A percentile compares a stretch with the other conserved stretches of the same genome.
Evolutionary conservation across 2,797 vertebrate species (phyloP).

Genomic region (Danio jaintianensis): DNA sequence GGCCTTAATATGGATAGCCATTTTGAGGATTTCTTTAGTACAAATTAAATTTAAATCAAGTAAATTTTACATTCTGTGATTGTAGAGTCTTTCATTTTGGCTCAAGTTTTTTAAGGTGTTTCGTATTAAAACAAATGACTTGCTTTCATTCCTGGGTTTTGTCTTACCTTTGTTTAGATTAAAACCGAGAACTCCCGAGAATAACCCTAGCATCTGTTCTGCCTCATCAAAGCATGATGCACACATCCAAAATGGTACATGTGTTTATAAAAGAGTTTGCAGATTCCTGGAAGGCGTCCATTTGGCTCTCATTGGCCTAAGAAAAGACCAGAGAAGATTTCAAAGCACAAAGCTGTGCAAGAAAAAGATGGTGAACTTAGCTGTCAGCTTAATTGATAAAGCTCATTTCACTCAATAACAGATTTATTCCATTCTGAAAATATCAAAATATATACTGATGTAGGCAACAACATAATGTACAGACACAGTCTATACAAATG

Average conservation of each 20-base stretch:
- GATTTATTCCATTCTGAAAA: constrained; percentile 58
- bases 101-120: background rate
- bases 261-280: constrained; percentile 19
- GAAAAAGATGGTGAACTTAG: background rate
- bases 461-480: constrained; percentile 38
- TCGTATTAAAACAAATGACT: background rate
- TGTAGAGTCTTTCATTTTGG: background rate
- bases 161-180: constrained; percentile 29
- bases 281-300: constrained; percentile 10
- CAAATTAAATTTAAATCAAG: background rate
- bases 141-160: constrained; percentile 22
- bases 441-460: constrained; percentile 59
- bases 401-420: constrained; percentile 39
- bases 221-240: constrained; percentile 13
- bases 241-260: constrained; percentile 9
- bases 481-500: constrained; percentile 55
- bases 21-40: background rate
- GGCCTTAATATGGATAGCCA: background rate
- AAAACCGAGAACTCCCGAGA: background rate
- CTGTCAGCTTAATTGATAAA: constrained; percentile 10
- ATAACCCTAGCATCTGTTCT: constrained; percentile 28
- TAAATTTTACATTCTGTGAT: background rate
- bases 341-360: constrained; percentile 2
- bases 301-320: background rate
- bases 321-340: constrained; percentile 8